These are phyloP conservation scores for Mormyrus hasselquistii DNA, from an alignment of 2,797 vertebrate species.

Conservation along the genomic window DNA sequence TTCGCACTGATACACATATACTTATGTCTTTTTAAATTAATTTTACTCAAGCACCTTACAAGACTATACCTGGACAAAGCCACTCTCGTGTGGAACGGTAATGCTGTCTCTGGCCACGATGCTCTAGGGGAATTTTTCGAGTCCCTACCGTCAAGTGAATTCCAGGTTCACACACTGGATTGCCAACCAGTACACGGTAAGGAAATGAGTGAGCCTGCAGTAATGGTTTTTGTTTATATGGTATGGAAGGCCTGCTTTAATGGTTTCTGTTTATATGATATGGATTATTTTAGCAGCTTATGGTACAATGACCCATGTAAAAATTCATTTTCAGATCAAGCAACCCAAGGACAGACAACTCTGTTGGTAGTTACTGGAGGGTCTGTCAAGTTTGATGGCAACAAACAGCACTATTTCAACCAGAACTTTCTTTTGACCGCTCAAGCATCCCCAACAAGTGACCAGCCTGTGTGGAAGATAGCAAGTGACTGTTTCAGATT, in stretches of 20 bases:
- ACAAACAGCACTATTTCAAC: conserved; percentile 87
- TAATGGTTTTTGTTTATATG: not conserved
- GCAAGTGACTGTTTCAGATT: conserved; percentile 95
- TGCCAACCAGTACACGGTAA: conserved; percentile 92
- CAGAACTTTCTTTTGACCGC: conserved; percentile 93
- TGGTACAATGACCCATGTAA: not conserved
- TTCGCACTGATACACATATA: not conserved
- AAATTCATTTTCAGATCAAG: conserved; percentile 71
- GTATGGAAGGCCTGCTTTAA: not conserved
- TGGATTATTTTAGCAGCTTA: not conserved
- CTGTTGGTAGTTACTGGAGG: conserved; percentile 87
- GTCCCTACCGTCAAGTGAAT: conserved; percentile 90
- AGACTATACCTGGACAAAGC: conserved; percentile 90
- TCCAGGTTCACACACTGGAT: conserved; percentile 83
- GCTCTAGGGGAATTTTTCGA: conserved; percentile 88
- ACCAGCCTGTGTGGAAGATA: conserved; percentile 90
- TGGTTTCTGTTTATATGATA: not conserved
- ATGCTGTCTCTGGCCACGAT: conserved; percentile 79
- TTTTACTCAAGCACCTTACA: conserved; percentile 62
- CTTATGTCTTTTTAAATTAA: not conserved
- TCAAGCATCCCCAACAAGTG: conserved; percentile 72
- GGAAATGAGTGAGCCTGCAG: conserved; percentile 23
- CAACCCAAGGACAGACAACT: conserved; percentile 86
- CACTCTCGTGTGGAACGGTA: conserved; percentile 93
- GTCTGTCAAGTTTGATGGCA: conserved; percentile 88